phyloP scores from a whole-genome alignment of 2,113 vertebrate species.

The Meriones unguiculatus region DNA sequence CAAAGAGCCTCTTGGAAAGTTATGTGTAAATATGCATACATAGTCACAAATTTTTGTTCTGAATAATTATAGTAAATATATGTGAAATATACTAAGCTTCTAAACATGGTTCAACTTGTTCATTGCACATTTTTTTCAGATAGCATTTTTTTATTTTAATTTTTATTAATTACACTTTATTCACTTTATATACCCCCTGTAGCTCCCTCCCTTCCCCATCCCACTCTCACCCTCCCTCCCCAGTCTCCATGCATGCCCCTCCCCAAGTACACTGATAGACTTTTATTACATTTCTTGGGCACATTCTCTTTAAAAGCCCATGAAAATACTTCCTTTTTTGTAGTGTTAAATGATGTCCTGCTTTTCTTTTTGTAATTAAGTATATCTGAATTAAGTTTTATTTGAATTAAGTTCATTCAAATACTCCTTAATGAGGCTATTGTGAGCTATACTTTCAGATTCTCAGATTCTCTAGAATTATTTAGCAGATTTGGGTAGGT shows the following conservation, averaged over 20 bases:
- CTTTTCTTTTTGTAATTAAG: background rate
- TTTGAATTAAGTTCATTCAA: background rate
- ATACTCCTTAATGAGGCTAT: background rate
- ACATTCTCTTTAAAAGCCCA: background rate
- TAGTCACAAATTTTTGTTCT: background rate
- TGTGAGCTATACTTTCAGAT: background rate
- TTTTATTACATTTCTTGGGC: background rate
- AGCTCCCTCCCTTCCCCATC: too few species aligned
- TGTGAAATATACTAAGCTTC: background rate
- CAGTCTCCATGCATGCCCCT: too few species aligned
- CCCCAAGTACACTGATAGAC: too few species aligned
- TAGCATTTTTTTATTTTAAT: too few species aligned
- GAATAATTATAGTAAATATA: background rate
- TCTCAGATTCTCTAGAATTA: background rate
- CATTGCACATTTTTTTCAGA: background rate
- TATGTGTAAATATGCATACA: background rate
- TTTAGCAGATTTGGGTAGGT: background rate
- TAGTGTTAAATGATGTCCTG: background rate
- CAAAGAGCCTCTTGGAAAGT: background rate
- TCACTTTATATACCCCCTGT: too few species aligned
- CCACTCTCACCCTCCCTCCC: too few species aligned
- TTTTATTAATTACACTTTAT: too few species aligned
- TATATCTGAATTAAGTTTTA: background rate
- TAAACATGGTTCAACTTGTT: background rate
- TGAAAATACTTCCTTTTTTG: background rate